Conservation (phyloP, 2,113 vertebrate genomes). For the Gymnobelideus leadbeateri region DNA sequence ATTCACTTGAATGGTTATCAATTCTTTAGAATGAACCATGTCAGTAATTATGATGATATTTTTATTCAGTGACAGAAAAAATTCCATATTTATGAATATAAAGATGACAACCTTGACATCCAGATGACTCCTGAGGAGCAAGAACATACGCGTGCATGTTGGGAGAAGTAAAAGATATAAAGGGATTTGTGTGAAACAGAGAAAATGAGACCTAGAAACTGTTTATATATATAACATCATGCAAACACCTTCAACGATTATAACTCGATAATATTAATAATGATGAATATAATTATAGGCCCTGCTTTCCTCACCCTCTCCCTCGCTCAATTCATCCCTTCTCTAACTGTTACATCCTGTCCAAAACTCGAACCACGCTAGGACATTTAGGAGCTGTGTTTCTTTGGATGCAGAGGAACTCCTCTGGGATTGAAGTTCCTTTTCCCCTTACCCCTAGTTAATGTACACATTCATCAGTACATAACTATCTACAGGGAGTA, state of each 20-base stretch:
- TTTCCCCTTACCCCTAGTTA: not conserved
- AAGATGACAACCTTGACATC: constrained; percentile 37
- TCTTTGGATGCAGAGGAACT: not conserved
- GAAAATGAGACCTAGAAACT: constrained; percentile 23
- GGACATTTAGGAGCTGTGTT: not conserved
- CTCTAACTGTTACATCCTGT: not conserved
- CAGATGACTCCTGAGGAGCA: not conserved
- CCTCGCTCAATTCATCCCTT: constrained; percentile 43
- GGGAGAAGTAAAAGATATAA: constrained; percentile 44
- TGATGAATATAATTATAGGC: constrained; percentile 42
- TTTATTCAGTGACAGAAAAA: constrained; percentile 29
- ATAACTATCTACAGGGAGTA: not conserved
- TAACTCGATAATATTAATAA: constrained; percentile 55
- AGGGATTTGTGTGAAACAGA: not conserved
- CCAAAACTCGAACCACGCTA: not conserved
- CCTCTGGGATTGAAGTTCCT: not conserved
- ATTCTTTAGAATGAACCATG: constrained; percentile 51
- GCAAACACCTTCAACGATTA: not conserved
- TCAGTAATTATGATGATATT: constrained; percentile 36
- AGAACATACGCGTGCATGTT: not conserved
- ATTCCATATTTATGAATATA: not conserved
- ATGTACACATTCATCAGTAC: not conserved
- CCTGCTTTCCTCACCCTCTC: constrained; percentile 11
- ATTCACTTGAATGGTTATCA: not conserved
- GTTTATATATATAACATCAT: not conserved